phyloP scores from a whole-genome alignment of 1,140 invertebrate species.

The Adoxophyes honmai region DNA sequence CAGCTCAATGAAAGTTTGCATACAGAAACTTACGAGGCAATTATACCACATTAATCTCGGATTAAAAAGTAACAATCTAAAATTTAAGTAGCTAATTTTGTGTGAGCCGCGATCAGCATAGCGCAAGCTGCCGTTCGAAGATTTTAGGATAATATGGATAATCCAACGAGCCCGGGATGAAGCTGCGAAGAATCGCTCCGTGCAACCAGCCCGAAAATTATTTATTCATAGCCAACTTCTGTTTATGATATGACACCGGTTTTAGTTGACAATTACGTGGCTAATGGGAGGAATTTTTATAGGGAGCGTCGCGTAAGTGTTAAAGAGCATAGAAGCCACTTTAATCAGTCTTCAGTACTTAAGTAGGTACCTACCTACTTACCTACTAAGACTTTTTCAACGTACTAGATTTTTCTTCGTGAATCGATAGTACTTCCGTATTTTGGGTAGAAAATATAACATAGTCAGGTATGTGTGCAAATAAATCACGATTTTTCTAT shows the following conservation, averaged over 20 bases:
- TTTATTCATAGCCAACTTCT: conserved; percentile 54
- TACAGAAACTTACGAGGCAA: conserved; percentile 33
- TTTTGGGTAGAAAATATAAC: no score
- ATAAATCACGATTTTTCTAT: no score
- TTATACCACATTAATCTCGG: conserved; percentile 43
- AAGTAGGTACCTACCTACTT: no score
- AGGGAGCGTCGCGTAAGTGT: no score
- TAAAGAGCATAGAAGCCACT: no score
- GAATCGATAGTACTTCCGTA: no score
- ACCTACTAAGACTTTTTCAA: no score
- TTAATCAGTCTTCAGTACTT: no score
- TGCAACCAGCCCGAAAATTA: conserved; percentile 48
- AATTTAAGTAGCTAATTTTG: conserved; percentile 46
- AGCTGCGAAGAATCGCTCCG: conserved; percentile 42
- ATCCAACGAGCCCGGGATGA: conserved; percentile 52
- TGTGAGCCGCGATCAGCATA: conserved; percentile 39
- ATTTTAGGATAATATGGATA: conserved; percentile 66
- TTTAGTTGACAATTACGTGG: background rate
- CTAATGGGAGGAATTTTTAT: no score
- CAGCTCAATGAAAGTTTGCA: no score
- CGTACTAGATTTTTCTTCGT: no score
- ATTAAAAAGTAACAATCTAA: conserved; percentile 52
- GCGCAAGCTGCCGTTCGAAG: conserved; percentile 41
- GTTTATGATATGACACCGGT: conserved; percentile 21
- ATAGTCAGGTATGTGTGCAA: no score